These are phyloP conservation scores for Diacarnus erythraeanus DNA, from an alignment of 37 sponge, comb jelly and placozoan genomes.

Conservation along the genomic window DNA sequence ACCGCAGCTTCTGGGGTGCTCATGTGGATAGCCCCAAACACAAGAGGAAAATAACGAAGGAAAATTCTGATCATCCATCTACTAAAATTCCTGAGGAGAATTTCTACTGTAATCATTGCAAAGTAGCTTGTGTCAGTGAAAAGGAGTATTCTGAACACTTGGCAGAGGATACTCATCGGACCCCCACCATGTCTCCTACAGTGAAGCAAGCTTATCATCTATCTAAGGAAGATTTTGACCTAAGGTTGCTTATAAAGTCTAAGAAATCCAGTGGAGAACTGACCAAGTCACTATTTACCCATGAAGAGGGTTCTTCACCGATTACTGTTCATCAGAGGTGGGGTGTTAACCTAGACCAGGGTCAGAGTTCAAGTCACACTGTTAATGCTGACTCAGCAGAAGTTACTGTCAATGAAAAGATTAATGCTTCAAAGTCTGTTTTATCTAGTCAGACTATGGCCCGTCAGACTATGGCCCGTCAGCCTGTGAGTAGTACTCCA, in stretches of 20 bases:
- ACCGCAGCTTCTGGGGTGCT: background rate
- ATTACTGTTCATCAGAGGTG: background rate
- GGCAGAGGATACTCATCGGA: background rate
- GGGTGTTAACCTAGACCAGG: too few species aligned
- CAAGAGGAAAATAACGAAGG: background rate
- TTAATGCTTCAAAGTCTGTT: too few species aligned
- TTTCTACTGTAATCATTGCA: background rate
- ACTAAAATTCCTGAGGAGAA: background rate
- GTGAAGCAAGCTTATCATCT: too few species aligned
- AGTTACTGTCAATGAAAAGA: too few species aligned
- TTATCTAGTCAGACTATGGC: too few species aligned
- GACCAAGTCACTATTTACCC: background rate
- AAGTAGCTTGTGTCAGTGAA: background rate
- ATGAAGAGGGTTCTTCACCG: background rate
- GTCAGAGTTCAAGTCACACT: too few species aligned
- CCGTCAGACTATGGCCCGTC: background rate
- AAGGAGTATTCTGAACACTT: background rate
- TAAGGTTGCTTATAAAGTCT: too few species aligned
- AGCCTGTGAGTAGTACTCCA: too few species aligned
- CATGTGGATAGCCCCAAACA: background rate
- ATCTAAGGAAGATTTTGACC: too few species aligned
- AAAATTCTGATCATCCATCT: background rate
- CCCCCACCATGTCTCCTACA: too few species aligned
- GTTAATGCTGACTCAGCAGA: too few species aligned
- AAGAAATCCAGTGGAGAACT: background rate